Evolutionary conservation across 2,888 invertebrate species (phyloP), one percentile per base, ranked within the genome.

Genomic region (Macrosiphum euphorbiae): DNA sequence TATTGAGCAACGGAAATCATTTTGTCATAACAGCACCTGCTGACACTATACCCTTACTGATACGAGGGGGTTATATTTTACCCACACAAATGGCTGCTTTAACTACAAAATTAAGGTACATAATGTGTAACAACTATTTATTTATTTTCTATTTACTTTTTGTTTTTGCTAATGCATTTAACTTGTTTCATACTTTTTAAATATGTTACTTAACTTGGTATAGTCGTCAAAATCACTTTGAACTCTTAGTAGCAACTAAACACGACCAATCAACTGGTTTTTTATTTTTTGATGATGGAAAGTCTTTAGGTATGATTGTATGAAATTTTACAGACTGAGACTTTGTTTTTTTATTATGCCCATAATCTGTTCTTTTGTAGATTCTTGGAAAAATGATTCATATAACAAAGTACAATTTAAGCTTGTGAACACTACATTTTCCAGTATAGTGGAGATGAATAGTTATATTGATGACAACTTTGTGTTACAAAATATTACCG

Each of bases 1-100:
- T 96, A 26, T 96, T 95, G 26, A 95, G 94, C 88, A 47, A 91
- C 3, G 67, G 67, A 78, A 78, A n/a, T 78, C 16, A 78, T 78
- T 78, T 78, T 78, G n/a, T 78, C 20, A 78, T 97, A 44, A 95
- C 96, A n/a, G 97, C 97, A 13, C 97, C 97, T 10, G 95, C 97
- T 44, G 97, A 97, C 95, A 96, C 96, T 8, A 97, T 97, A 94
- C 97, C 97, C 10, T 95, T 97, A 87, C 96, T 97, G 86, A 95
- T 97, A 24, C 96, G 98, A 95, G 98, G 97, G 1, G 98, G 98
- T 0, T 96, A 96, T 41, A 96, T 98, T 91, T 95, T 98, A 58
- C 97, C 98, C 0, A 96, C 96, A 88, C 98, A 98, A 95, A 96
- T 96, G 94, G 97, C 98, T 0, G 96, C 96, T 0, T 95, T 95